These are phyloP conservation scores for Arothron firmamentum DNA, from an alignment of 2,113 vertebrate species.

Conservation along the genomic window DNA sequence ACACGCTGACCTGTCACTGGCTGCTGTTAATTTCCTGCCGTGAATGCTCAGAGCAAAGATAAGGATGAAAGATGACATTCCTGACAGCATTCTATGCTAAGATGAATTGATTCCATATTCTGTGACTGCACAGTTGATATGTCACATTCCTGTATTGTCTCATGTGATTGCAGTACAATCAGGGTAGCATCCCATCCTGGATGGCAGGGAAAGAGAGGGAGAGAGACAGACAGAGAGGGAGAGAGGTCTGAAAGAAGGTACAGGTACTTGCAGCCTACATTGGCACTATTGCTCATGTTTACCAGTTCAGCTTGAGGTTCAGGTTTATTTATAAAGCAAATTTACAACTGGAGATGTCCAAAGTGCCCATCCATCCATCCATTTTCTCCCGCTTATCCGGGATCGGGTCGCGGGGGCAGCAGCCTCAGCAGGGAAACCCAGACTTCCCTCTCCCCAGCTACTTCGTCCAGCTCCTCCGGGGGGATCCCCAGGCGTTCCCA, in stretches of 20 bases:
- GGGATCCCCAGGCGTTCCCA: no score
- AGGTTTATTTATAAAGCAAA: no score
- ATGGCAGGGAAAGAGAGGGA: neutral
- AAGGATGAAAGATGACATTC: slow-evolving; percentile 43
- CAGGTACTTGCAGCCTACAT: neutral
- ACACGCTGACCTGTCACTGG: slow-evolving; percentile 14
- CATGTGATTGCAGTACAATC: slow-evolving; percentile 56
- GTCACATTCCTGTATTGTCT: slow-evolving; percentile 59
- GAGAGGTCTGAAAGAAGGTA: neutral
- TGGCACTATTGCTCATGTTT: no score
- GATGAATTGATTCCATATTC: slow-evolving; percentile 71
- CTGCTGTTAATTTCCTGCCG: slow-evolving; percentile 40
- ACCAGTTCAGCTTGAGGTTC: no score
- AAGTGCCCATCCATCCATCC: no score
- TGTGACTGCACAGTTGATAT: slow-evolving; percentile 68
- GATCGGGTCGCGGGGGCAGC: no score
- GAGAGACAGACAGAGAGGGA: neutral
- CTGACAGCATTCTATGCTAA: slow-evolving; percentile 53
- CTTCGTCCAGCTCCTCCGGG: no score
- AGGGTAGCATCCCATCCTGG: slow-evolving; percentile 10
- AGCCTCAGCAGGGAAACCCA: no score
- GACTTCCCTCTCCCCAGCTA: no score
- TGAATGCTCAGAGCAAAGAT: slow-evolving; percentile 33
- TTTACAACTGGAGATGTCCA: neutral
- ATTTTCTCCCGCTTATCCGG: no score